These are phyloP conservation scores for Cryptus armator DNA, from an alignment of 2,888 invertebrate species.

Conservation along the genomic window DNA sequence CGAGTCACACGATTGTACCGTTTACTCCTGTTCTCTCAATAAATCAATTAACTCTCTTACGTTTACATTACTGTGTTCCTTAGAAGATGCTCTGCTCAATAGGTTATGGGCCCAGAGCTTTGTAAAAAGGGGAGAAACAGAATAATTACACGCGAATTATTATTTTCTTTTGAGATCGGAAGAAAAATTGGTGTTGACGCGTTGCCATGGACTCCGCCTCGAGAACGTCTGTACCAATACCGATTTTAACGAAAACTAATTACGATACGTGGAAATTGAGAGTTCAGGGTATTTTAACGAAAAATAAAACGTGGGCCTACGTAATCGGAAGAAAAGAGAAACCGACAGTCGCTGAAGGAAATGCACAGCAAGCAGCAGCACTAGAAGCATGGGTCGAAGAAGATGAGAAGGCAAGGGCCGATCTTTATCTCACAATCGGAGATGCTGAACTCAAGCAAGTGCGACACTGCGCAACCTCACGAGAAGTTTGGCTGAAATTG, in stretches of 20 bases:
- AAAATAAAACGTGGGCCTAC: constrained; percentile 39
- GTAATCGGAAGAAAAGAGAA: constrained; percentile 42
- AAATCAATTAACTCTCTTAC: too few species aligned
- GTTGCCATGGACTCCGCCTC: neutral
- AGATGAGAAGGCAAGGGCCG: constrained; percentile 39
- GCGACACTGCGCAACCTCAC: constrained; percentile 70
- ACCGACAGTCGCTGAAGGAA: neutral
- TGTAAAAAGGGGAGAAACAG: too few species aligned
- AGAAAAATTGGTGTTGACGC: constrained; percentile 4
- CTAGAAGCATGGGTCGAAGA: constrained; percentile 32
- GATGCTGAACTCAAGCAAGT: constrained; percentile 49
- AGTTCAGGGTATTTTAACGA: constrained; percentile 42
- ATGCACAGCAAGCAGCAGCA: constrained; percentile 1
- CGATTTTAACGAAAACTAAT: constrained; percentile 27
- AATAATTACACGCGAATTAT: too few species aligned
- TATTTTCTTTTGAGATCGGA: too few species aligned
- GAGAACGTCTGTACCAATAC: neutral
- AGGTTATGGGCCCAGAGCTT: too few species aligned
- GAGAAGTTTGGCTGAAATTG: constrained; percentile 80
- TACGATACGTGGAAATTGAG: constrained; percentile 51
- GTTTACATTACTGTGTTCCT: too few species aligned
- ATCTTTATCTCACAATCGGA: constrained; percentile 30
- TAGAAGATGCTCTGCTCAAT: too few species aligned
- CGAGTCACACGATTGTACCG: too few species aligned
- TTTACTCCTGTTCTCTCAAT: too few species aligned